Percentiles rank a stretch among this genome's conserved stretches.
phyloP scores from a whole-genome alignment of 2,797 vertebrate genomes.

The Melanotaenia boesemani region DNA sequence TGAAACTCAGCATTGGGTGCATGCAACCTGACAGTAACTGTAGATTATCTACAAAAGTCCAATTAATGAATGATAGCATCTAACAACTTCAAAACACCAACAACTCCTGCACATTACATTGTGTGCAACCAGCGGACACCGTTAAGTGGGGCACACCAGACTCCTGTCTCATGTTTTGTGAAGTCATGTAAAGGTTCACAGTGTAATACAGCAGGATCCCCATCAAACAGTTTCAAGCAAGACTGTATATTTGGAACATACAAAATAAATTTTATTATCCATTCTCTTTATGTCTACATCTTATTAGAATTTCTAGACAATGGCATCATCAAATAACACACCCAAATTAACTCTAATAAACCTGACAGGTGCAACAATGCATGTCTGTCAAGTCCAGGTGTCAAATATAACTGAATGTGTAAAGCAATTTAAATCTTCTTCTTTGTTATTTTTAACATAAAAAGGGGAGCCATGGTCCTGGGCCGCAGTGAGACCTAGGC shows the following conservation, averaged over 20 bases:
- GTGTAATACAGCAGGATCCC: constrained; percentile 84
- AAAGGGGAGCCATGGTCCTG: constrained; percentile 77
- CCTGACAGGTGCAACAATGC: constrained; percentile 82
- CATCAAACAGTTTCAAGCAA: constrained; percentile 87
- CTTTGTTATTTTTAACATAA: constrained; percentile 85
- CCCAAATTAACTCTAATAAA: constrained; percentile 83
- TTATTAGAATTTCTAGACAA: constrained; percentile 86
- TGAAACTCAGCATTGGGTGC: constrained; percentile 84
- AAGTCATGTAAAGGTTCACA: constrained; percentile 83
- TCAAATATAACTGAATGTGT: constrained; percentile 83
- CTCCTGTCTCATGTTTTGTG: constrained; percentile 74
- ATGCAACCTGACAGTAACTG: constrained; percentile 85
- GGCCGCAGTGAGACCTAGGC: constrained; percentile 74
- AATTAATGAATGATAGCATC: constrained; percentile 82
- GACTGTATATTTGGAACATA: constrained; percentile 89
- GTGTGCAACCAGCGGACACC: constrained; percentile 73
- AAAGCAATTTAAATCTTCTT: constrained; percentile 80
- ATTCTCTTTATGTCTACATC: constrained; percentile 87
- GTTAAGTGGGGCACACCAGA: constrained; percentile 65
- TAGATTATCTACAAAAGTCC: constrained; percentile 84
- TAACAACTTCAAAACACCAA: constrained; percentile 83
- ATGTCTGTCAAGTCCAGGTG: constrained; percentile 81
- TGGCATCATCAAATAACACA: constrained; percentile 83
- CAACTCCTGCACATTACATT: constrained; percentile 80
- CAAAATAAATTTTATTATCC: constrained; percentile 94